Evolutionary conservation across 2,113 vertebrate genomes (phyloP).

Genomic region (Ciconia boyciana): DNA sequence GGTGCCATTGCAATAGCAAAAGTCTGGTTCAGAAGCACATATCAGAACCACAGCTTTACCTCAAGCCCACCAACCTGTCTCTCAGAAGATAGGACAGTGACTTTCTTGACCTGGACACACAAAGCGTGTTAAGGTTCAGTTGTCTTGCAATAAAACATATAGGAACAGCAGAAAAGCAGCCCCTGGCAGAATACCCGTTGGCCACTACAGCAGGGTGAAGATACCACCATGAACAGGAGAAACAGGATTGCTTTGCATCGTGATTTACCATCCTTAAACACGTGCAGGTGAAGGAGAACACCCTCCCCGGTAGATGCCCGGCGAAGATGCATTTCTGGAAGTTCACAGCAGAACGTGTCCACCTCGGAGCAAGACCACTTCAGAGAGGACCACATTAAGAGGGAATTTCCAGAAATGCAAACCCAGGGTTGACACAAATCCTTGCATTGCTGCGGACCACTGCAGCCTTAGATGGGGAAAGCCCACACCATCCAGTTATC

Average conservation of each 20-base stretch:
- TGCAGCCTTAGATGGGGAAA: background rate
- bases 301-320: background rate
- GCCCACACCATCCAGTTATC: background rate
- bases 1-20: conserved; percentile 73
- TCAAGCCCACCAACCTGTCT: conserved; percentile 83
- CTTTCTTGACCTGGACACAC: conserved; percentile 84
- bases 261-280: background rate
- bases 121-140: conserved; percentile 75
- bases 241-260: background rate
- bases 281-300: background rate
- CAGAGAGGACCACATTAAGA: background rate
- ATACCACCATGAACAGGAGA: background rate
- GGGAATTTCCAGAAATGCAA: conserved; percentile 8
- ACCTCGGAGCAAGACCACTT: background rate
- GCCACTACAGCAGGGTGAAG: background rate
- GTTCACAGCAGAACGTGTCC: background rate
- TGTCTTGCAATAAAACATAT: conserved; percentile 39
- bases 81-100: conserved; percentile 75
- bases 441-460: background rate
- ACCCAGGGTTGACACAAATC: background rate
- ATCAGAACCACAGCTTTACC: conserved; percentile 78
- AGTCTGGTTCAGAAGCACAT: conserved; percentile 65
- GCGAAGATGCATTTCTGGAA: background rate
- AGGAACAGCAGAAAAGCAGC: conserved; percentile 43
- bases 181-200: background rate